Base-by-base conservation (phyloP, 2,113 vertebrate species). In the Noturus placidus region DNA sequence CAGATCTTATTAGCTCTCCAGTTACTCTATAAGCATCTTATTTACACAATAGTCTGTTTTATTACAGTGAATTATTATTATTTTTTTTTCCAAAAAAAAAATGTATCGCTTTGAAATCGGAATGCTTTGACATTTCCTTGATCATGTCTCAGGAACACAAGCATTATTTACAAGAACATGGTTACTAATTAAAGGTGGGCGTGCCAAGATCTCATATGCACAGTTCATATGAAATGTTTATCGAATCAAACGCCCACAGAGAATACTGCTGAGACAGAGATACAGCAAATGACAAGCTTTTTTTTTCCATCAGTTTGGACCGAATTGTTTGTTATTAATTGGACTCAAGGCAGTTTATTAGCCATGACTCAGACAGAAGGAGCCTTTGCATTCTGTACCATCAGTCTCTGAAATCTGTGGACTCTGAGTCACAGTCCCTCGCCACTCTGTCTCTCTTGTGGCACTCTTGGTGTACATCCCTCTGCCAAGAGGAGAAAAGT, bases 1-100 rank as follows among this genome's bases (percentile, higher is more conserved):
- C 69, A 38, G 27, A 85, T 74, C 83, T 89, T 91, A 91, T 76
- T 38, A 83, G 25, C 67, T 52, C 65, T 89, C 89, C 74, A 69
- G 59, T 70, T 90, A 15, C 1, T 79, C 78, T 86, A 61, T 86
- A 14, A 13, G 17, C 27, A 78, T 78, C 50, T 77, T 2, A n/a
- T 50, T 50, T 46, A 27, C 38, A 46, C 22, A 22, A 5, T 19
- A 77, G 74, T 78, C 50, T 80, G 52, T 4, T 33, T 2, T 57
- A 57, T 56, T 57, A 57, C 30, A 35, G 30, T 33, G 46, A 42
- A n/a, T n/a, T n/a, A n/a, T n/a, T n/a, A n/a, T n/a, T n/a, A n/a
- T n/a, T n/a, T 2, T 13, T 9, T 9, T 33, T 30, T 30, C n/a
- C n/a, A 80, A 78, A 78, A 33, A 7, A 17, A 33, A 57, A 52